A percentile compares a stretch with the other conserved stretches of the same genome.
These are phyloP conservation scores for Parambassis ranga DNA, from an alignment of 2,797 vertebrate genomes.

Conservation along the genomic window DNA sequence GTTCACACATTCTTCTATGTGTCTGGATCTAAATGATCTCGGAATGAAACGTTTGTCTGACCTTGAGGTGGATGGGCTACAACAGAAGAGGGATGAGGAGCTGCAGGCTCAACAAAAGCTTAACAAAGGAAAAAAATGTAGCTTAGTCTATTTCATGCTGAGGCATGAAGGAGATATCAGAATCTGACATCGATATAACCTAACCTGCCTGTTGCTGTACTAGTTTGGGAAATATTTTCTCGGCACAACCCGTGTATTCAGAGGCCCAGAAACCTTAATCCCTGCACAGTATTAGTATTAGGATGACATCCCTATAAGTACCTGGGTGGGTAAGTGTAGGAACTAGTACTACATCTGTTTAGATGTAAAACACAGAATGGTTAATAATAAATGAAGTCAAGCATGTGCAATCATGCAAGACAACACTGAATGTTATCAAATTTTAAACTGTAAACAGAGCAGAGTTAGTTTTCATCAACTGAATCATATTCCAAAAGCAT, in stretches of 20 bases:
- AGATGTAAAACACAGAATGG: neutral
- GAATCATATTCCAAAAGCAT: neutral
- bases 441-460: neutral
- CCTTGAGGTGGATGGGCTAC: neutral
- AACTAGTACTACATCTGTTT: neutral
- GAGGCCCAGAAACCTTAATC: too few species aligned
- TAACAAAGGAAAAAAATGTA: neutral
- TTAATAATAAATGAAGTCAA: constrained; percentile 1
- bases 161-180: neutral
- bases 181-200: neutral
- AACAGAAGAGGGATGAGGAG: neutral
- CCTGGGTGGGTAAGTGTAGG: neutral
- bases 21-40: neutral
- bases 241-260: neutral
- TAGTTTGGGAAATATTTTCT: neutral
- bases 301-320: too few species aligned
- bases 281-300: too few species aligned
- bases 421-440: neutral
- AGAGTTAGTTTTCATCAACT: neutral
- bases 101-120: neutral
- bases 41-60: neutral
- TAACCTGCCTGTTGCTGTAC: neutral
- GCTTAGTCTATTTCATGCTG: neutral
- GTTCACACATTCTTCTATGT: too few species aligned
- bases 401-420: neutral